Evolutionary conservation across 2,888 invertebrate species (phyloP).

Genomic region (Eilema caniola): DNA sequence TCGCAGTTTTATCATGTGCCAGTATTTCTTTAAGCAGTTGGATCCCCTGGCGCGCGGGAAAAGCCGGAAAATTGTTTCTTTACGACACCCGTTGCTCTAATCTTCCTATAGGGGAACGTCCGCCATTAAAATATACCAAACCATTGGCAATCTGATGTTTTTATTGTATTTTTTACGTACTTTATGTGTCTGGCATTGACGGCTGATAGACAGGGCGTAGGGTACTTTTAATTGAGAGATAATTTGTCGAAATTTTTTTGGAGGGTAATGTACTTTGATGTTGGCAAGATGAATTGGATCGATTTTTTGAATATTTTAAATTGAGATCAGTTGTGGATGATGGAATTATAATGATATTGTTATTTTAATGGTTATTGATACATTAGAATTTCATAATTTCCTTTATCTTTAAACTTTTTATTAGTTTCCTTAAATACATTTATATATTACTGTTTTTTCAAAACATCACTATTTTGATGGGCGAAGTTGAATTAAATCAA

Average conservation of each 20-base stretch:
- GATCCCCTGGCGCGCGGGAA: constrained; percentile 71
- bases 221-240: constrained; percentile 30
- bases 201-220: constrained; percentile 54
- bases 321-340: neutral
- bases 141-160: constrained; percentile 74
- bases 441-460: too few species aligned
- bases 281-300: constrained; percentile 13
- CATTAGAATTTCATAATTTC: too few species aligned
- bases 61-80: constrained; percentile 85
- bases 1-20: constrained; percentile 81
- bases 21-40: constrained; percentile 72
- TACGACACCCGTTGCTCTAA: constrained; percentile 83
- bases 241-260: constrained; percentile 22
- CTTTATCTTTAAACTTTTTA: too few species aligned
- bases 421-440: too few species aligned
- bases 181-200: constrained; percentile 72
- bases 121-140: constrained; percentile 56
- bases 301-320: constrained; percentile 12
- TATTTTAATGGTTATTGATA: neutral
- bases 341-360: neutral
- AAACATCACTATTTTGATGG: neutral
- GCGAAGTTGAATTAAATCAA: neutral
- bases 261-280: constrained; percentile 19
- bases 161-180: constrained; percentile 81
- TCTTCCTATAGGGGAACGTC: constrained; percentile 65